Evolutionary conservation across 2,113 vertebrate genomes (phyloP).

Genomic region (Thamnaconus septentrionalis): DNA sequence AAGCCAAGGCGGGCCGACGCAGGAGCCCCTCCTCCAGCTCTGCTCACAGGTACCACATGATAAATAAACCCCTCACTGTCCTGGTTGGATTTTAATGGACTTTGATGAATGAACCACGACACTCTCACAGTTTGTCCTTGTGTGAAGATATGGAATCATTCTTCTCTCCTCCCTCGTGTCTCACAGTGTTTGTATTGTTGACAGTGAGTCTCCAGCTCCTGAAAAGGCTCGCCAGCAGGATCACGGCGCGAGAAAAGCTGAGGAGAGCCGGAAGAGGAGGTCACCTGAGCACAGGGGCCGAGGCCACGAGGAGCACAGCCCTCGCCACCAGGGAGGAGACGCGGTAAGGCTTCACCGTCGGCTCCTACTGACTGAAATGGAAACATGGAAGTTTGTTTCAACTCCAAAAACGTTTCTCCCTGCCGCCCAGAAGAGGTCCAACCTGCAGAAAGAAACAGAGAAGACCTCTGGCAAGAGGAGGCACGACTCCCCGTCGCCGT

Average conservation of each 20-base stretch:
- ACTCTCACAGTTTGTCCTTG: no score
- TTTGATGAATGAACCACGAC: no score
- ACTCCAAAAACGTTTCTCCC: neutral
- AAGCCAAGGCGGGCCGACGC: conserved; percentile 38
- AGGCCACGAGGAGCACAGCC: conserved; percentile 49
- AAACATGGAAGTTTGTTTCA: neutral
- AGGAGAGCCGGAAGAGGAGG: conserved; percentile 53
- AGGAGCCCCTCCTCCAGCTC: conserved; percentile 68
- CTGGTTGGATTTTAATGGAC: no score
- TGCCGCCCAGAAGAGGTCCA: conserved; percentile 48
- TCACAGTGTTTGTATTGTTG: neutral
- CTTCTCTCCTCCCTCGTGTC: neutral
- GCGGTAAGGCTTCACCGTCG: conserved; percentile 40
- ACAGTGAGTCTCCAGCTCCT: conserved; percentile 61
- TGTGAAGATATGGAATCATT: neutral
- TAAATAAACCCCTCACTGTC: no score
- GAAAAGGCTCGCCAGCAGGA: conserved; percentile 46
- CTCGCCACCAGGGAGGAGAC: conserved; percentile 37
- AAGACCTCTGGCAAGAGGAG: conserved; percentile 42
- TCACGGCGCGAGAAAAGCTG: conserved; percentile 36
- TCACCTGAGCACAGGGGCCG: conserved; percentile 61
- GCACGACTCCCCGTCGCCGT: conserved; percentile 54
- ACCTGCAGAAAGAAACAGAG: conserved; percentile 32
- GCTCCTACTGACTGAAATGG: neutral
- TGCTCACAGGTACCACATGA: conserved; percentile 57